Conservation (phyloP, 2,113 vertebrate genomes). For the Callopanchax toddi region DNA sequence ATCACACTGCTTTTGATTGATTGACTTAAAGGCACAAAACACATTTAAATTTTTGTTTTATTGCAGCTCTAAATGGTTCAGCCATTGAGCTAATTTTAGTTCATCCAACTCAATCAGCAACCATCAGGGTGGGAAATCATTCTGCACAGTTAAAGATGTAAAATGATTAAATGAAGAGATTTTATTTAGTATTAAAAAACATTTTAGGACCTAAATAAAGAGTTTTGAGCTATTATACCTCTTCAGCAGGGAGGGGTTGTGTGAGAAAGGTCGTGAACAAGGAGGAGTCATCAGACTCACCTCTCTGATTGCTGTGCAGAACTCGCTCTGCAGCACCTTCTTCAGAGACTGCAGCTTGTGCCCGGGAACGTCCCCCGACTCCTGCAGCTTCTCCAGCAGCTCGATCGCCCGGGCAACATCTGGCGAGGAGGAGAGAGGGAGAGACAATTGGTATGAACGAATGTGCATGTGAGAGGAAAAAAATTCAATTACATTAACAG, state of each 20-base stretch:
- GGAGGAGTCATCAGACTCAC: slow-evolving; percentile 76
- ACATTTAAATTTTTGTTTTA: not conserved
- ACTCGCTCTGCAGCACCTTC: slow-evolving; percentile 98
- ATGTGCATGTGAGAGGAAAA: slow-evolving; percentile 6
- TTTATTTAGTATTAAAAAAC: not conserved
- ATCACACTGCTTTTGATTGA: slow-evolving; percentile 35
- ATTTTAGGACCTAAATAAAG: too few species aligned
- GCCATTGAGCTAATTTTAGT: not conserved
- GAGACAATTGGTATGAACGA: slow-evolving; percentile 4
- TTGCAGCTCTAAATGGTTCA: not conserved
- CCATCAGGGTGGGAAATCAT: too few species aligned
- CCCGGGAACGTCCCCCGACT: slow-evolving; percentile 94
- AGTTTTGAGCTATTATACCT: too few species aligned
- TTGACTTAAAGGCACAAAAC: slow-evolving; percentile 10
- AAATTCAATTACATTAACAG: slow-evolving; percentile 63
- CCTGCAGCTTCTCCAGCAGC: slow-evolving; percentile 96
- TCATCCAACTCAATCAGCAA: not conserved
- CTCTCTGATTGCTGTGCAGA: slow-evolving; percentile 99
- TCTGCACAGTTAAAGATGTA: too few species aligned
- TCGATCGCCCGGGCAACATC: slow-evolving; percentile 97
- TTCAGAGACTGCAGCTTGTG: slow-evolving; percentile 97
- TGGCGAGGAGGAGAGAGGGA: slow-evolving; percentile 59
- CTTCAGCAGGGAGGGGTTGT: not conserved
- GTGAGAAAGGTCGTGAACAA: not conserved
- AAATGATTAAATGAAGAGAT: not conserved